phyloP scores from a whole-genome alignment of 37 sponge, comb jelly and placozoan species.

The Spongilla lacustris region DNA sequence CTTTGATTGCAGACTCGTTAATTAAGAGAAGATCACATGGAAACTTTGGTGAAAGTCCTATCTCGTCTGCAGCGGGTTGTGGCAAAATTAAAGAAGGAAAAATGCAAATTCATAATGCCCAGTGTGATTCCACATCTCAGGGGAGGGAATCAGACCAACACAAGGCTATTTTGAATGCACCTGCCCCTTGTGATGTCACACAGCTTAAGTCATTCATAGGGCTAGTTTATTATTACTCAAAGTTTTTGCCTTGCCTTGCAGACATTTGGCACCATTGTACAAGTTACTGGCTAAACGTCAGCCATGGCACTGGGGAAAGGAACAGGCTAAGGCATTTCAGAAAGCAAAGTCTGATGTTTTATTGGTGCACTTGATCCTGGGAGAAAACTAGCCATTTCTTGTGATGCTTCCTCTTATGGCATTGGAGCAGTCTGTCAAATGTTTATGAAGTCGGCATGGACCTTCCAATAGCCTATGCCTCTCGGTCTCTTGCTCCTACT shows the following conservation, averaged over 20 bases:
- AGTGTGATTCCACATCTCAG: not conserved
- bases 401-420: constrained; percentile 50
- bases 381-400: not conserved
- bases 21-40: constrained; percentile 13
- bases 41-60: constrained; percentile 10
- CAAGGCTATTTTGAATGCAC: not conserved
- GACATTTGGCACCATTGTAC: constrained; percentile 38
- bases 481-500: constrained; percentile 17
- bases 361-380: not conserved
- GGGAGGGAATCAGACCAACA: not conserved
- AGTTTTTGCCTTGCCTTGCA: constrained; percentile 40
- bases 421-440: constrained; percentile 56
- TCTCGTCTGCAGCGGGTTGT: constrained; percentile 1
- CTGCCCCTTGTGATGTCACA: constrained; percentile 10
- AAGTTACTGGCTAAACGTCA: constrained; percentile 8
- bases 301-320: constrained; percentile 22
- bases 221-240: constrained; percentile 25
- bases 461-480: constrained; percentile 28
- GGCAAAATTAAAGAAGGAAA: constrained; percentile 6
- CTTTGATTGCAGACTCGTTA: constrained; percentile 6
- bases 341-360: constrained; percentile 23
- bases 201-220: constrained; percentile 37
- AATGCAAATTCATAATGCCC: constrained; percentile 12
- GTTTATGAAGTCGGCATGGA: constrained; percentile 6
- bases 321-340: constrained; percentile 44